Percentiles rank a stretch among this genome's conserved stretches.
phyloP scores from a whole-genome alignment of 2,113 vertebrate genomes.

The Apodemus sylvaticus region DNA sequence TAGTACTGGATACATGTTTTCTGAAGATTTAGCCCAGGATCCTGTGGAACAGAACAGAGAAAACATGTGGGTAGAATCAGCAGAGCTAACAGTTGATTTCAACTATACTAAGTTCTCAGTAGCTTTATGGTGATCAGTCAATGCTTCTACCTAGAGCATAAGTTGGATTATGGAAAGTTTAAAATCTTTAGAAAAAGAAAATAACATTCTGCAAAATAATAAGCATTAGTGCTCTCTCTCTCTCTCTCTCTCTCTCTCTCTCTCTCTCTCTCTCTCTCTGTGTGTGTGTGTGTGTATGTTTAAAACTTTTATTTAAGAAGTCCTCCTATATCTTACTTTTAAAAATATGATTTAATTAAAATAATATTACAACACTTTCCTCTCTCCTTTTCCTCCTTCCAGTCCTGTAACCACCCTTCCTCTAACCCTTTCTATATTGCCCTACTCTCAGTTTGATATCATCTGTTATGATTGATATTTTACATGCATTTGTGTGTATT shows the following conservation, averaged over 20 bases:
- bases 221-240: not conserved
- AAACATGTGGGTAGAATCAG: not conserved
- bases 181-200: not conserved
- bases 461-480: not conserved
- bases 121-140: not conserved
- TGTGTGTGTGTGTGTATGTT: too few species aligned
- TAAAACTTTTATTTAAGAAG: not conserved
- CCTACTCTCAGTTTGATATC: not conserved
- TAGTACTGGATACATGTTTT: not conserved
- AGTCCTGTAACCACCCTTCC: not conserved
- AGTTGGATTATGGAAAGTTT: not conserved
- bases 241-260: not conserved
- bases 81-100: not conserved
- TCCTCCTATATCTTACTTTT: not conserved
- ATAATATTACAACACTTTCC: not conserved
- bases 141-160: not conserved
- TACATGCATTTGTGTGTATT: not conserved
- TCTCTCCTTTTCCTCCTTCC: not conserved
- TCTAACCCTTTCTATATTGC: fast-evolving
- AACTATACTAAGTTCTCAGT: not conserved
- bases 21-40: not conserved
- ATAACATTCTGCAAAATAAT: not conserved
- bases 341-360: not conserved
- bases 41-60: not conserved
- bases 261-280: not conserved